A percentile compares a stretch with the other conserved stretches of the same genome.
Conservation (phyloP, 2,888 invertebrate species). For the Tiliacea aurago region DNA sequence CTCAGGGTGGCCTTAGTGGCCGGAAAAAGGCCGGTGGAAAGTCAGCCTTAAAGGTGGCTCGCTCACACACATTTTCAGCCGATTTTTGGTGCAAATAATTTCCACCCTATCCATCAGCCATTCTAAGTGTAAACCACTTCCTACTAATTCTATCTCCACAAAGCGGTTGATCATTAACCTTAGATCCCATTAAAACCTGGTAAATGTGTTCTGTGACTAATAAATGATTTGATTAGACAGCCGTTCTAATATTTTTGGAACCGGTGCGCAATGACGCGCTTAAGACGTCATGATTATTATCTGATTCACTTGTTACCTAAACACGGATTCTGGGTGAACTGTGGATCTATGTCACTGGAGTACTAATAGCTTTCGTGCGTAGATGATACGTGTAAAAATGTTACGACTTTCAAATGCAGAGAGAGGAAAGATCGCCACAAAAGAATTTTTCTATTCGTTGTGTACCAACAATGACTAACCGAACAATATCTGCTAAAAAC, state of each 20-base stretch:
- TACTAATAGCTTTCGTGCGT: constrained; percentile 57
- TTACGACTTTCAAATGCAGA: background rate
- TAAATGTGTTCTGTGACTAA: constrained; percentile 22
- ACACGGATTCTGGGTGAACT: constrained; percentile 44
- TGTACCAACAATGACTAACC: background rate
- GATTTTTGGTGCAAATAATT: background rate
- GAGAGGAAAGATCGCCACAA: background rate
- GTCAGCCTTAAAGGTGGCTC: background rate
- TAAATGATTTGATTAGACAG: constrained; percentile 63
- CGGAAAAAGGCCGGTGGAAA: background rate
- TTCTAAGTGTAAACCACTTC: background rate
- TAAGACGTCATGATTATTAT: constrained; percentile 61
- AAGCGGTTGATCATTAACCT: constrained; percentile 9
- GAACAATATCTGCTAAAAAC: background rate
- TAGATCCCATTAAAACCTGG: constrained; percentile 10
- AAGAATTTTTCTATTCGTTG: background rate
- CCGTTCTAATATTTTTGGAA: constrained; percentile 61
- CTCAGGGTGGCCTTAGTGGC: too few relatives aligned
- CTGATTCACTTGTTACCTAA: constrained; percentile 65
- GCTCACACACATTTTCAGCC: background rate
- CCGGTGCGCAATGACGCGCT: constrained; percentile 50
- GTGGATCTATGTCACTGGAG: constrained; percentile 54
- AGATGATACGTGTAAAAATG: constrained; percentile 17
- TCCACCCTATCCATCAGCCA: background rate
- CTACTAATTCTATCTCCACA: background rate